phyloP scores from a whole-genome alignment of 2,888 invertebrate genomes.

The Liposcelis brunnea region DNA sequence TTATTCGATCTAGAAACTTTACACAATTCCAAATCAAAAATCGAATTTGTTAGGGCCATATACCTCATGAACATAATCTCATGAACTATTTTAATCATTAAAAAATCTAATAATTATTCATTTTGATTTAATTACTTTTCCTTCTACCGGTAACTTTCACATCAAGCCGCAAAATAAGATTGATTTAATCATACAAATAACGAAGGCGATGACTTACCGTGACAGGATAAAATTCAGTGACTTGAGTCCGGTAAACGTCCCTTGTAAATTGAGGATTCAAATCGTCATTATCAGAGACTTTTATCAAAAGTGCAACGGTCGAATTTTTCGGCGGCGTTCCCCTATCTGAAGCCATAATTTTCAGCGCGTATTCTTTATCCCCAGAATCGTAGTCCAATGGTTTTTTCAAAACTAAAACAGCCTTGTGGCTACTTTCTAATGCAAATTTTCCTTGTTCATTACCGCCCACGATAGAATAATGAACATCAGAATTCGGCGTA shows the following conservation, averaged over 20 bases:
- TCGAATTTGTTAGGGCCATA: too few relatives aligned
- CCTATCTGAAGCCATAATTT: slow-evolving; percentile 64
- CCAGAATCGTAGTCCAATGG: slow-evolving; percentile 67
- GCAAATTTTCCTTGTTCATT: slow-evolving; percentile 59
- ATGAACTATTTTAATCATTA: slow-evolving; percentile 5
- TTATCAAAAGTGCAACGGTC: slow-evolving; percentile 52
- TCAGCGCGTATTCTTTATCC: slow-evolving; percentile 53
- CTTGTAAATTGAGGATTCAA: slow-evolving; percentile 65
- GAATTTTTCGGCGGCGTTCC: slow-evolving; percentile 58
- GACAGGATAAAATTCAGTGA: slow-evolving; percentile 67
- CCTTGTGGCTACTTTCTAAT: slow-evolving; percentile 62
- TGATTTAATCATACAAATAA: too few relatives aligned
- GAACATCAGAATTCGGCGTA: slow-evolving; percentile 72
- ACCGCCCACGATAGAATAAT: slow-evolving; percentile 56
- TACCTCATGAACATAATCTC: too few relatives aligned
- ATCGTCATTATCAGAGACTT: slow-evolving; percentile 64
- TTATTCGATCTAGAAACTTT: slow-evolving; percentile 7
- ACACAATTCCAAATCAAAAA: too few relatives aligned
- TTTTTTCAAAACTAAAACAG: slow-evolving; percentile 52
- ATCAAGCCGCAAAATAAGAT: too few relatives aligned
- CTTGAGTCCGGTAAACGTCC: slow-evolving; percentile 59
- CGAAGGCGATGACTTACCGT: slow-evolving; percentile 48
- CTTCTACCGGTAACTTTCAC: too few relatives aligned
- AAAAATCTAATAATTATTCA: not conserved
- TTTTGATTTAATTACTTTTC: slow-evolving; percentile 1